phyloP scores from a whole-genome alignment of 2,888 invertebrate species.

The Aspidiotus rigidus region DNA sequence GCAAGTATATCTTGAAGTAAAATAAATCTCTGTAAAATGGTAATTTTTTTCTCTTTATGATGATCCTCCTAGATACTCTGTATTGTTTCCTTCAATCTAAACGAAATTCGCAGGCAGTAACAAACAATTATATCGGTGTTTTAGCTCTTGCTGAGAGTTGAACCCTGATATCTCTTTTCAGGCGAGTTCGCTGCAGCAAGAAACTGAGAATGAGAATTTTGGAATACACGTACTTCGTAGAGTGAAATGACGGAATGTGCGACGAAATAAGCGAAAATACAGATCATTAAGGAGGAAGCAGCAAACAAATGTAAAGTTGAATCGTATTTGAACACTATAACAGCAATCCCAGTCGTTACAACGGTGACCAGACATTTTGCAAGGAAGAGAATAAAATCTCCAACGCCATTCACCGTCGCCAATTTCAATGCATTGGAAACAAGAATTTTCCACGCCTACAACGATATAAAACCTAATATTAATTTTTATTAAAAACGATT shows the following conservation, averaged over 20 bases:
- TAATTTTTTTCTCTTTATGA: too few relatives aligned
- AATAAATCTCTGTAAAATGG: not conserved
- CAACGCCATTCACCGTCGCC: slow-evolving; percentile 83
- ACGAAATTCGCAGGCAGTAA: not conserved
- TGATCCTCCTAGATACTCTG: too few relatives aligned
- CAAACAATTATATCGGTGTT: not conserved
- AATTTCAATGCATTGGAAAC: slow-evolving; percentile 76
- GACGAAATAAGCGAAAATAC: slow-evolving; percentile 80
- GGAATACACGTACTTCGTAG: slow-evolving; percentile 63
- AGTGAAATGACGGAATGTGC: slow-evolving; percentile 87
- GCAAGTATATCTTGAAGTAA: not conserved
- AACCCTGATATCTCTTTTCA: too few relatives aligned
- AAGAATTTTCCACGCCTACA: slow-evolving; percentile 77
- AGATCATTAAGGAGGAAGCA: slow-evolving; percentile 72
- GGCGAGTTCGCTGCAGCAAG: too few relatives aligned
- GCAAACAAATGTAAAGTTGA: slow-evolving; percentile 70
- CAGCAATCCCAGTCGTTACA: slow-evolving; percentile 66
- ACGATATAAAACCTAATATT: slow-evolving; percentile 9
- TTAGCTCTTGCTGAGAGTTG: not conserved
- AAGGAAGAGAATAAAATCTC: slow-evolving; percentile 84
- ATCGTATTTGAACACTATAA: slow-evolving; percentile 65
- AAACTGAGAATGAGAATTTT: too few relatives aligned
- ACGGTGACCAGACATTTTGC: slow-evolving; percentile 76
- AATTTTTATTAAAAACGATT: not conserved
- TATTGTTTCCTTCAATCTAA: too few relatives aligned